These are phyloP conservation scores for Pseudomyrmex concolor DNA, from an alignment of 1,140 invertebrate species.

Conservation along the genomic window DNA sequence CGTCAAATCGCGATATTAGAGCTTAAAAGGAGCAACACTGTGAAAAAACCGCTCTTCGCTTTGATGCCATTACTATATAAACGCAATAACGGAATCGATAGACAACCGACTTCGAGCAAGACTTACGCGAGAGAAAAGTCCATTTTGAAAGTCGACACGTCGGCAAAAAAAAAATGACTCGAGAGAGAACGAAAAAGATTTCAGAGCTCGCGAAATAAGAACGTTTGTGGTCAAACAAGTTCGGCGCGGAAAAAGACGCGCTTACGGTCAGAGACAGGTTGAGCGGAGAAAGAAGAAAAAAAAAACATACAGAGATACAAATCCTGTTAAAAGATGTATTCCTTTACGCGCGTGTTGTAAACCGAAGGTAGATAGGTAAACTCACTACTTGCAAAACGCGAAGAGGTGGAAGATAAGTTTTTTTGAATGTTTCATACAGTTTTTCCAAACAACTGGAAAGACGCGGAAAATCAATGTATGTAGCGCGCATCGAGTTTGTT, in stretches of 20 bases:
- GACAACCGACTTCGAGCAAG: neutral
- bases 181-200: no score
- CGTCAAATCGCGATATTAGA: no score
- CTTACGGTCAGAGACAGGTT: no score
- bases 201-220: no score
- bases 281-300: no score
- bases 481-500: neutral
- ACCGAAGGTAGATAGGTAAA: neutral
- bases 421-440: constrained; percentile 49
- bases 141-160: constrained; percentile 1
- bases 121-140: neutral
- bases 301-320: constrained; percentile 27
- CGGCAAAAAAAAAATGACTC: constrained; percentile 1
- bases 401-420: constrained; percentile 27
- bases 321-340: constrained; percentile 44
- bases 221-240: constrained; percentile 14
- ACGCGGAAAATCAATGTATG: neutral
- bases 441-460: constrained; percentile 37
- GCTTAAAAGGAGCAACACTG: no score
- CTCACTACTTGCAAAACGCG: no score
- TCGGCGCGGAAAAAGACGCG: no score
- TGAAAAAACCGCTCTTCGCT: no score
- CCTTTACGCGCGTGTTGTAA: neutral
- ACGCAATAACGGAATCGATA: no score
- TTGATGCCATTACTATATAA: no score